A percentile compares a stretch with the other conserved stretches of the same genome.
phyloP scores from a whole-genome alignment of 2,888 invertebrate genomes.

The Drosophila paracracens region DNA sequence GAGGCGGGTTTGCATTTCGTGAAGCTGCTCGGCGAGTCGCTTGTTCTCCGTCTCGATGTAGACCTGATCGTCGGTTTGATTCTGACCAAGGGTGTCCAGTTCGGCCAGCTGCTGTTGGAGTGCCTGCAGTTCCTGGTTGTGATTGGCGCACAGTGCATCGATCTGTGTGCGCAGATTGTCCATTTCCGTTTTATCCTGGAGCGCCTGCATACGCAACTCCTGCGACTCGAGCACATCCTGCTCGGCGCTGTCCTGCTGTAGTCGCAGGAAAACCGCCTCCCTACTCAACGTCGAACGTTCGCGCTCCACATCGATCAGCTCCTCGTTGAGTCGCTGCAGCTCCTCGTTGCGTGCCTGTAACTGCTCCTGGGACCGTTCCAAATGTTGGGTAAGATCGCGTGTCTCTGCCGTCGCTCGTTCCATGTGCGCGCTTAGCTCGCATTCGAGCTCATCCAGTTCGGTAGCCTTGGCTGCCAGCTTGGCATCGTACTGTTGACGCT shows the following conservation, averaged over 20 bases:
- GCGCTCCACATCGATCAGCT: constrained; percentile 77
- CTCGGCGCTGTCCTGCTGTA: constrained; percentile 83
- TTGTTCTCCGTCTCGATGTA: constrained; percentile 87
- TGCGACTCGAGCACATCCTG: constrained; percentile 84
- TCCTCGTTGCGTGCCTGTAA: constrained; percentile 86
- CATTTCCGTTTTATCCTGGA: constrained; percentile 85
- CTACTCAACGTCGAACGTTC: constrained; percentile 78
- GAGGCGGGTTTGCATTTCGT: constrained; percentile 86
- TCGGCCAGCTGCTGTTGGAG: constrained; percentile 83
- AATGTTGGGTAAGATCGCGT: constrained; percentile 86
- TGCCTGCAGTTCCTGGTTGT: constrained; percentile 83
- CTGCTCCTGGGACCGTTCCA: constrained; percentile 87
- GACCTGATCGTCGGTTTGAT: constrained; percentile 85
- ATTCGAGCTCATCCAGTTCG: constrained; percentile 86
- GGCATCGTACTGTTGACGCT: constrained; percentile 84
- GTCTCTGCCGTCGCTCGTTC: constrained; percentile 78
- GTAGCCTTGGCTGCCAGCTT: constrained; percentile 84
- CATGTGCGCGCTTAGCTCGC: constrained; percentile 85
- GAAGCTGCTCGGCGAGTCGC: constrained; percentile 86
- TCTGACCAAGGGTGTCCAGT: constrained; percentile 84
- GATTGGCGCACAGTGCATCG: constrained; percentile 82
- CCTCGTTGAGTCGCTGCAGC: constrained; percentile 83
- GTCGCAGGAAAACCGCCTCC: constrained; percentile 81
- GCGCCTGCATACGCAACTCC: constrained; percentile 83
- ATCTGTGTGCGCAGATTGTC: constrained; percentile 84